Conservation (phyloP, 2,888 invertebrate species). For the Caenorhabditis sinica region DNA sequence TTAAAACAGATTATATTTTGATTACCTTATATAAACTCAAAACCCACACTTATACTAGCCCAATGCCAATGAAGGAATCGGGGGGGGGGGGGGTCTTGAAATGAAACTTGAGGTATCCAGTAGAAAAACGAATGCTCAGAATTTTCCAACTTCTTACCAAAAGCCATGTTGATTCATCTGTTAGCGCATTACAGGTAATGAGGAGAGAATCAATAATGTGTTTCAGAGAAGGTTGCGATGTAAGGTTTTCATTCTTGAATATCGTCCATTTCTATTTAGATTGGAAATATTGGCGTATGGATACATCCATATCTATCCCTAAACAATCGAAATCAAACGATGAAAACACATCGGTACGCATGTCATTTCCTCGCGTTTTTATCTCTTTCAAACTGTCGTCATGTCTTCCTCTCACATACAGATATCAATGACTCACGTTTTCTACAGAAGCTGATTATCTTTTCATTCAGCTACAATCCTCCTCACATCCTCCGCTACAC, state of each 20-base stretch:
- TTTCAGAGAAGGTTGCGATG: no score
- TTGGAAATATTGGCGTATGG: not conserved
- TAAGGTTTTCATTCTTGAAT: not conserved
- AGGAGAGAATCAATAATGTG: no score
- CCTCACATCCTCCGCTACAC: constrained; percentile 30
- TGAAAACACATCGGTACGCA: not conserved
- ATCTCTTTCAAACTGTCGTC: constrained; percentile 15
- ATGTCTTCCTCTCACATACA: not conserved
- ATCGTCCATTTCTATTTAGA: not conserved
- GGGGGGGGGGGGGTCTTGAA: no score
- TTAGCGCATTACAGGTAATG: no score
- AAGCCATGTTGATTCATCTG: no score
- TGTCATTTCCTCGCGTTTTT: constrained; percentile 31
- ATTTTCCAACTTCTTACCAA: no score
- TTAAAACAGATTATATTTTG: no score
- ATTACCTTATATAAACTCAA: no score
- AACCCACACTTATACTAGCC: no score
- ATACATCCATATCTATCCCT: not conserved
- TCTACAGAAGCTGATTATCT: constrained; percentile 8
- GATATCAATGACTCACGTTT: constrained; percentile 55
- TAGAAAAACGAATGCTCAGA: no score
- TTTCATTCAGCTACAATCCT: not conserved
- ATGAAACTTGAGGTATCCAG: no score
- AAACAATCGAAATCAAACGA: not conserved
- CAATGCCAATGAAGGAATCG: no score